phyloP scores from a whole-genome alignment of 2,797 vertebrate species.

The Rhinophrynus dorsalis region DNA sequence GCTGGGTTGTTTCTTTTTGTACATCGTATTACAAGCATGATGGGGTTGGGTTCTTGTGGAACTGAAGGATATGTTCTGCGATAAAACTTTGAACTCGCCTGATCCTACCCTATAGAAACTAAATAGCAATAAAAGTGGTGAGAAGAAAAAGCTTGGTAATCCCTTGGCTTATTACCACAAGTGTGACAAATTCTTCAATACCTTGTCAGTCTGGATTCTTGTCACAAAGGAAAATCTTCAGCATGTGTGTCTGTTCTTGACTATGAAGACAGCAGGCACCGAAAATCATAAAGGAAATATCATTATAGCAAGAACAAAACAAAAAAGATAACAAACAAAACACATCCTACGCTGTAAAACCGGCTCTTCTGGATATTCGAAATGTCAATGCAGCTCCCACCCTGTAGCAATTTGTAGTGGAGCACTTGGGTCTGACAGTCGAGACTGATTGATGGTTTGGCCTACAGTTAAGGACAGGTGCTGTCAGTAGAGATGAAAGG shows the following conservation, averaged over 20 bases:
- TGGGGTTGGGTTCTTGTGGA: neutral
- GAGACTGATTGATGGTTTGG: conserved; percentile 21
- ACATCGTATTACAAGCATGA: neutral
- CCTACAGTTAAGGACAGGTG: conserved; percentile 15
- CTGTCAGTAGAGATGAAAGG: neutral
- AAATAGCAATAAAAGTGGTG: conserved; percentile 1
- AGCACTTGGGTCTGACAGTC: neutral
- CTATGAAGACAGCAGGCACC: conserved; percentile 7
- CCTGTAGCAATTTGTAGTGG: neutral
- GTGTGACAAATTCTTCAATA: conserved; percentile 15
- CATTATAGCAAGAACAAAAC: conserved; percentile 18
- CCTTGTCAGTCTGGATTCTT: conserved; percentile 17
- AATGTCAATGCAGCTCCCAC: neutral
- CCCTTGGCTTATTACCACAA: conserved; percentile 5
- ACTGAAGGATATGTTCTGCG: neutral
- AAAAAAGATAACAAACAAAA: conserved; percentile 10
- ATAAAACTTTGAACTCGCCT: neutral
- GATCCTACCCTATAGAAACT: neutral
- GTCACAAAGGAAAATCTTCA: conserved; percentile 21
- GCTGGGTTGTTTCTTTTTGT: neutral
- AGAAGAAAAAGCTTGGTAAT: neutral
- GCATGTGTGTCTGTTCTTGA: neutral
- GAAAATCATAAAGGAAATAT: conserved; percentile 24
- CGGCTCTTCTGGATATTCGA: conserved; percentile 27
- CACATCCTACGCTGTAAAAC: conserved; percentile 19